A percentile compares a stretch with the other conserved stretches of the same genome.
Conservation (phyloP, 2,113 vertebrate genomes). For the Corythaixoides concolor region DNA sequence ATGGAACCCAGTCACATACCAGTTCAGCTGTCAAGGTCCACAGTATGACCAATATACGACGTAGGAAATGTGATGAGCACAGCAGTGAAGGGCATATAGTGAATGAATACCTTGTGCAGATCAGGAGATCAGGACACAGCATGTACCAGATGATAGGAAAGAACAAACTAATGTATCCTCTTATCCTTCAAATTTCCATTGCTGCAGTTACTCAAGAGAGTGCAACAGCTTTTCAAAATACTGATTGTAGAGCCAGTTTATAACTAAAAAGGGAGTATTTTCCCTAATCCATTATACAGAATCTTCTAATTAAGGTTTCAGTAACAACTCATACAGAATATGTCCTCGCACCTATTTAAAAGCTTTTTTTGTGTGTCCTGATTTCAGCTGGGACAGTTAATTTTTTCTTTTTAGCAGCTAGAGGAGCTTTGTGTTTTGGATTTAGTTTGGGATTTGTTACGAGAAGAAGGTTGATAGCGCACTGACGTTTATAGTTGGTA, state of each 20-base stretch:
- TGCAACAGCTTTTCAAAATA: neutral
- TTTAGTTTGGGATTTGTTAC: no score
- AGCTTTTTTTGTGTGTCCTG: neutral
- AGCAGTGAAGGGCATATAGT: slow-evolving; percentile 6
- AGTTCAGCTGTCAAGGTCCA: neutral
- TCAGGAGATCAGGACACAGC: slow-evolving; percentile 43
- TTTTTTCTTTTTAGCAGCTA: no score
- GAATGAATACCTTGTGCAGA: slow-evolving; percentile 39
- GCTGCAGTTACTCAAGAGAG: slow-evolving; percentile 6
- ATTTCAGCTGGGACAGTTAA: no score
- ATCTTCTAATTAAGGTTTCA: neutral
- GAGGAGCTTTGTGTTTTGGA: no score
- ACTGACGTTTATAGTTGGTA: no score
- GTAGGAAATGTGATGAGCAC: neutral
- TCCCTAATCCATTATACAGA: neutral
- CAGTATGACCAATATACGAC: neutral
- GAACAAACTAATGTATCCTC: slow-evolving; percentile 18
- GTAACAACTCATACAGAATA: neutral
- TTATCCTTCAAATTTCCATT: slow-evolving; percentile 18
- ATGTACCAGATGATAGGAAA: slow-evolving; percentile 1
- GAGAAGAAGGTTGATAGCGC: no score
- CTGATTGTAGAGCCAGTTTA: neutral
- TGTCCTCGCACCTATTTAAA: neutral
- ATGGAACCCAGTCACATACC: neutral
- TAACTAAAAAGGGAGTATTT: neutral